Evolutionary conservation across 2,113 vertebrate genomes (phyloP), one percentile per base, ranked within the genome.

Genomic region (Xiphias gladius): DNA sequence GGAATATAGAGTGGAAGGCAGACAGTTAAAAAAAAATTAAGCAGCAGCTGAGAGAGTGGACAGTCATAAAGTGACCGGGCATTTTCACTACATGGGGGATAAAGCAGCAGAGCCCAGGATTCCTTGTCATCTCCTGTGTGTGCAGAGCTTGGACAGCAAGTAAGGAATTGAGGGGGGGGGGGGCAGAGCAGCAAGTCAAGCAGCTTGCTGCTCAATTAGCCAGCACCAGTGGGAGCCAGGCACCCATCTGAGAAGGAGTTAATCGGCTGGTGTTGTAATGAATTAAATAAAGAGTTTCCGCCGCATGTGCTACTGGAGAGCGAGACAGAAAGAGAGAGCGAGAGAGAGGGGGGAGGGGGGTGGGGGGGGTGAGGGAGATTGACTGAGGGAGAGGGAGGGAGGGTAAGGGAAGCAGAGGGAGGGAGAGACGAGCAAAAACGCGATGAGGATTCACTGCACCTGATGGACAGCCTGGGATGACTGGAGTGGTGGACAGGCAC

Each of bases 261-360:
- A 92, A 92, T 90, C 91, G 89, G 82, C 90, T 92, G 93, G 90
- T 96, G 95, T 94, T 94, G 94, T 95, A 95, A 95, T 96, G 91
- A 95, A 96, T 93, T 95, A 95, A 96, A 95, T 95, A 94, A 95
- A 93, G 90, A 93, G 84, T 92, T 89, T 84, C 90, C 90, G 83
- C 90, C 82, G 92, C 93, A 91, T 93, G 94, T 94, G 91, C 93
- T 78, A 81, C 85, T 83, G 89, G 84, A 87, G 83, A 88, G 89
- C 68, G 46, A 87, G 85, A 88, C 62, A 68, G 73, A 43, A 81
- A 81, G 63, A 12, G 54, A 73, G 76, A 19, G 50, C 24, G 54
- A 24, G 35, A 10, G 67, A 35, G 71, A 46, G 68, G 14, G 63
- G n/a, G n/a, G n/a, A n/a, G n/a, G n/a, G n/a, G n/a, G n/a, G n/a